Conservation (phyloP, 2,888 invertebrate genomes). For the Prosapia bicincta region DNA sequence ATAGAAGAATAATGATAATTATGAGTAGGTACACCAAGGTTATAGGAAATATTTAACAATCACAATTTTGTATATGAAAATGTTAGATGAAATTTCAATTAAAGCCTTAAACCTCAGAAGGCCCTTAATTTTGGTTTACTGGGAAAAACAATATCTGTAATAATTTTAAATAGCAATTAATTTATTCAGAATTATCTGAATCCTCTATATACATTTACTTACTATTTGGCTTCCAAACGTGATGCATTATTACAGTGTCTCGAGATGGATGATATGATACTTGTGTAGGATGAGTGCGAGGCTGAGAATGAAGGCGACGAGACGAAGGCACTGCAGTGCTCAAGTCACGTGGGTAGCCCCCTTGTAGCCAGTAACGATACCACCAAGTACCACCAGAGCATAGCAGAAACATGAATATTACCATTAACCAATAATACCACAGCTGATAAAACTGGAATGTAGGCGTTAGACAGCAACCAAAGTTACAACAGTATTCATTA, state of each 20-base stretch:
- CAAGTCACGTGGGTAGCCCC: slow-evolving; percentile 44
- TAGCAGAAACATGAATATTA: slow-evolving; percentile 53
- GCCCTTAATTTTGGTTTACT: too few species aligned
- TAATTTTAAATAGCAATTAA: background rate
- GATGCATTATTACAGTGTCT: slow-evolving; percentile 44
- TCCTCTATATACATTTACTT: background rate
- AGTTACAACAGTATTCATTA: slow-evolving; percentile 54
- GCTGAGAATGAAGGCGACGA: slow-evolving; percentile 42
- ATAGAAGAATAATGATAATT: too few species aligned
- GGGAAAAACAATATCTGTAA: too few species aligned
- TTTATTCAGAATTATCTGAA: background rate
- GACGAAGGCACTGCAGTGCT: slow-evolving; percentile 44
- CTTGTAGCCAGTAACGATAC: slow-evolving; percentile 48
- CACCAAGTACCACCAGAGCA: slow-evolving; percentile 56
- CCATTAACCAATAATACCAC: slow-evolving; percentile 56
- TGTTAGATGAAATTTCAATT: too few species aligned
- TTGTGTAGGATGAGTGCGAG: slow-evolving; percentile 46
- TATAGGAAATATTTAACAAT: too few species aligned
- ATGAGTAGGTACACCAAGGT: too few species aligned
- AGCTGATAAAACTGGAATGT: slow-evolving; percentile 54
- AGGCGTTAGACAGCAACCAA: slow-evolving; percentile 53
- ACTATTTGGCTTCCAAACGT: slow-evolving; percentile 34
- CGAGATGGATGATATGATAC: slow-evolving; percentile 47
- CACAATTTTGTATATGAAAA: too few species aligned
- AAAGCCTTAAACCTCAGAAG: too few species aligned